A percentile compares a stretch with the other conserved stretches of the same genome.
phyloP scores from a whole-genome alignment of 2,113 vertebrate species.

The Paraplagusia blochii region DNA sequence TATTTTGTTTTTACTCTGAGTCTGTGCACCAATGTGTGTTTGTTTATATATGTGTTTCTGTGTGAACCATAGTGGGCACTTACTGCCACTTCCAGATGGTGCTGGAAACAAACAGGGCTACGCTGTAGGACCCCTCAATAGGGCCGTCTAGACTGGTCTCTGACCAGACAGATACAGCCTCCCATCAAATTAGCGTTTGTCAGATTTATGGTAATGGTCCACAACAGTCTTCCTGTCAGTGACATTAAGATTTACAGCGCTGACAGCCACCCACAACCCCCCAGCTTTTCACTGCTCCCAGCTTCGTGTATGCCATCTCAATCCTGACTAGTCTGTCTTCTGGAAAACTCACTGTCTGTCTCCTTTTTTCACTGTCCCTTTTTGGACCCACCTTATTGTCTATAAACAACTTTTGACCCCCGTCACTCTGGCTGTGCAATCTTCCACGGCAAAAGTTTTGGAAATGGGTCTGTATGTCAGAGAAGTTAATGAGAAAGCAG shows the following conservation, averaged over 20 bases:
- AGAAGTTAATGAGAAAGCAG: slow-evolving; percentile 31
- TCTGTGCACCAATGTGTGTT: slow-evolving; percentile 6
- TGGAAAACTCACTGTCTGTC: slow-evolving; percentile 21
- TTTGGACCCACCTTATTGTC: slow-evolving; percentile 22
- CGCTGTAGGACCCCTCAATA: slow-evolving; percentile 97
- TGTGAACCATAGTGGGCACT: slow-evolving; percentile 91
- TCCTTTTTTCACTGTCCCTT: slow-evolving; percentile 34
- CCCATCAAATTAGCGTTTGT: slow-evolving; percentile 99
- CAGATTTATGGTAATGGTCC: slow-evolving; percentile 99
- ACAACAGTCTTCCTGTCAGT: slow-evolving; percentile 98
- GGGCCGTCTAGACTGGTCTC: slow-evolving; percentile 98
- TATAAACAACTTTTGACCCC: slow-evolving; percentile 27
- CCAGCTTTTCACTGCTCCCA: slow-evolving; percentile 41
- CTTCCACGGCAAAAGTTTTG: slow-evolving; percentile 13
- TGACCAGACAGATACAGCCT: slow-evolving; percentile 99
- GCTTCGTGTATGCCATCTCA: slow-evolving; percentile 39
- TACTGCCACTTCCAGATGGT: slow-evolving; percentile 98
- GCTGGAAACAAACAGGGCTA: slow-evolving; percentile 95
- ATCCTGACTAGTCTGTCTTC: slow-evolving; percentile 36
- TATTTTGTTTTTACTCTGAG: background rate
- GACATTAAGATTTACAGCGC: slow-evolving; percentile 97
- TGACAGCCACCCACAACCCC: slow-evolving; percentile 50
- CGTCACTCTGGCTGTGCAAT: slow-evolving; percentile 8
- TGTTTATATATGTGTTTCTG: slow-evolving; percentile 43
- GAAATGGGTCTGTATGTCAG: slow-evolving; percentile 23